Evolutionary conservation across 2,888 invertebrate genomes (phyloP).

Genomic region (Baronia brevicornis): DNA sequence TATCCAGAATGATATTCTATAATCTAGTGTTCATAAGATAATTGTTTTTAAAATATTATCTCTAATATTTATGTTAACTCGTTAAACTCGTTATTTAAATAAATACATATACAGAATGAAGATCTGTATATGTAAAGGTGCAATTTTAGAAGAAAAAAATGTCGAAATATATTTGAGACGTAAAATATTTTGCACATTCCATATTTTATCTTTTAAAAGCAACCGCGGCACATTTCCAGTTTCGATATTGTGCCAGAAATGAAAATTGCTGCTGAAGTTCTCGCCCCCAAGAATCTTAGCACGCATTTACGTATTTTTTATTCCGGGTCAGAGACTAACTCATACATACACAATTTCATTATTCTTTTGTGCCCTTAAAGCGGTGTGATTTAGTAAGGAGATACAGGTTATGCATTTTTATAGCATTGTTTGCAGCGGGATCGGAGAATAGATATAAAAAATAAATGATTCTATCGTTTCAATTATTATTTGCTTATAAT

Average conservation of each 20-base stretch:
- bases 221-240: conserved; percentile 13
- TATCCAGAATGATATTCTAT: too few species aligned
- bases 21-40: too few species aligned
- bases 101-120: too few species aligned
- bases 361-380: conserved; percentile 17
- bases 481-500: not conserved
- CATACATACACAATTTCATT: conserved; percentile 18
- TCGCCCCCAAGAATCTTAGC: conserved; percentile 14
- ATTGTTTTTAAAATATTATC: too few species aligned
- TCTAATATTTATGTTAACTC: too few species aligned
- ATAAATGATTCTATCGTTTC: not conserved
- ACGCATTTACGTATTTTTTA: conserved; percentile 16
- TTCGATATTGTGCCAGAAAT: conserved; percentile 7
- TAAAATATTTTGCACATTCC: too few species aligned
- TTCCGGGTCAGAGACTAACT: conserved; percentile 17
- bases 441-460: conserved; percentile 3
- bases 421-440: conserved; percentile 3
- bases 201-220: conserved; percentile 14
- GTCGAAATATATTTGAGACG: too few species aligned
- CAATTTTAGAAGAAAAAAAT: too few species aligned
- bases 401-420: conserved; percentile 15
- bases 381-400: conserved; percentile 17
- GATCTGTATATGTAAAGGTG: too few species aligned
- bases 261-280: conserved; percentile 16
- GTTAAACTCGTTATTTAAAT: too few species aligned